Conservation (phyloP, 2,888 invertebrate species). For the Chaetoderma sp. region DNA sequence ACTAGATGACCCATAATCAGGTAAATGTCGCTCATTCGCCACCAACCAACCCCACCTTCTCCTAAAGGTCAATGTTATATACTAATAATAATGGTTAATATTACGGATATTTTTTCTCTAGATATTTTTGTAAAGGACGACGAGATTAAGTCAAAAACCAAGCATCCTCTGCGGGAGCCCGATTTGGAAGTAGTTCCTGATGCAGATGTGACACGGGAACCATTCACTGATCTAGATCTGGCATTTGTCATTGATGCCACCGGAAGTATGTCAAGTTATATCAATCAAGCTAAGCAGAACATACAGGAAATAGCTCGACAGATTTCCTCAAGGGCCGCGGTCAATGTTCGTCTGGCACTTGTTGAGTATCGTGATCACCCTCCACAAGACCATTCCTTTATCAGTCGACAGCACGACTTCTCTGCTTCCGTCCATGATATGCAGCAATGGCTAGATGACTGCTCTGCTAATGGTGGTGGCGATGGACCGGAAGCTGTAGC, state of each 20-base stretch:
- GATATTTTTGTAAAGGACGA: no score
- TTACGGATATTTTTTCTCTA: no score
- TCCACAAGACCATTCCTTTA: constrained; percentile 56
- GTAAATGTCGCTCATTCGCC: no score
- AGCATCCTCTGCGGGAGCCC: no score
- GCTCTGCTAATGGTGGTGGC: constrained; percentile 57
- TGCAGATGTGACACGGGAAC: no score
- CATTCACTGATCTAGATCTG: constrained; percentile 55
- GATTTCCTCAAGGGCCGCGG: constrained; percentile 57
- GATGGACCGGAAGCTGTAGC: constrained; percentile 63
- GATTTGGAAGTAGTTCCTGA: no score
- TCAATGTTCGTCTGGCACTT: constrained; percentile 57
- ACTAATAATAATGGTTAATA: no score
- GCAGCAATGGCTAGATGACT: constrained; percentile 54
- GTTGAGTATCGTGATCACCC: constrained; percentile 65
- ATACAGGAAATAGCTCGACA: constrained; percentile 59
- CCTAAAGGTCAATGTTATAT: no score
- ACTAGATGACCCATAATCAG: no score
- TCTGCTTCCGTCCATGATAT: constrained; percentile 52
- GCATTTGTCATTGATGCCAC: constrained; percentile 66
- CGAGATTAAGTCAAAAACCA: no score
- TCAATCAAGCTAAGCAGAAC: constrained; percentile 51
- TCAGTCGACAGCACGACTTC: constrained; percentile 60
- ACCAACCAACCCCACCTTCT: no score
- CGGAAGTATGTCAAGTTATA: constrained; percentile 62